phyloP scores from a whole-genome alignment of 2,888 invertebrate genomes.

The Blastobasis adustella region DNA sequence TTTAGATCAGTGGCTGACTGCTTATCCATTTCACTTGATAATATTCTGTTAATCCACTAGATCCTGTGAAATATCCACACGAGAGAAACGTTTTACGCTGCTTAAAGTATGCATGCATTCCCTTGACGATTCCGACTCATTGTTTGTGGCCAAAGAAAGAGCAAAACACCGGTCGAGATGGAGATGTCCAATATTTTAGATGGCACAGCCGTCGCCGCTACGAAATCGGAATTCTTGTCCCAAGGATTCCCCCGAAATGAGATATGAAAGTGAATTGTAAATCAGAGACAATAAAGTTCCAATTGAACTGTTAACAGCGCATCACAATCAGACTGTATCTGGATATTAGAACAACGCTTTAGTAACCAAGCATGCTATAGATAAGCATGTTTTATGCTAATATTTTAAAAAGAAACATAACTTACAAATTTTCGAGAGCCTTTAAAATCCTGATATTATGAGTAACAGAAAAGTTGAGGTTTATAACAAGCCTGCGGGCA shows the following conservation, averaged over 20 bases:
- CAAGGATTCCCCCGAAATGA: slow-evolving; percentile 44
- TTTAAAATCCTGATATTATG: slow-evolving; percentile 30
- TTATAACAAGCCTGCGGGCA: slow-evolving; percentile 30
- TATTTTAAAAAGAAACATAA: slow-evolving; percentile 60
- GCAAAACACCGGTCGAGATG: slow-evolving; percentile 68
- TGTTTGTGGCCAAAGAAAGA: slow-evolving; percentile 67
- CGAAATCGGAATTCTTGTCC: slow-evolving; percentile 65
- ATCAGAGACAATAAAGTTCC: slow-evolving; percentile 34
- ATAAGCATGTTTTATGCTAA: slow-evolving; percentile 69
- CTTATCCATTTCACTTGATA: no score
- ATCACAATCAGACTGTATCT: slow-evolving; percentile 50
- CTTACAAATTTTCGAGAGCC: slow-evolving; percentile 63
- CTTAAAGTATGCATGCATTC: slow-evolving; percentile 68
- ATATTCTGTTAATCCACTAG: no score
- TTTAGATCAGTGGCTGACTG: no score
- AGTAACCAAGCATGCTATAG: slow-evolving; percentile 68
- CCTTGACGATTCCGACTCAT: slow-evolving; percentile 68
- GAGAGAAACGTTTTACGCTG: slow-evolving; percentile 47
- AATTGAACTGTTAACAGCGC: slow-evolving; percentile 30
- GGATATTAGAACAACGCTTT: slow-evolving; percentile 59
- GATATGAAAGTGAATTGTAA: slow-evolving; percentile 40
- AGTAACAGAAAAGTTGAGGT: slow-evolving; percentile 37
- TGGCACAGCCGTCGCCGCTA: slow-evolving; percentile 72
- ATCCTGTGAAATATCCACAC: slow-evolving; percentile 29
- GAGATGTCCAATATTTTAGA: slow-evolving; percentile 76